A percentile compares a stretch with the other conserved stretches of the same genome.
These are phyloP conservation scores for Suillia variegata DNA, from an alignment of 2,888 invertebrate species.

Conservation along the genomic window DNA sequence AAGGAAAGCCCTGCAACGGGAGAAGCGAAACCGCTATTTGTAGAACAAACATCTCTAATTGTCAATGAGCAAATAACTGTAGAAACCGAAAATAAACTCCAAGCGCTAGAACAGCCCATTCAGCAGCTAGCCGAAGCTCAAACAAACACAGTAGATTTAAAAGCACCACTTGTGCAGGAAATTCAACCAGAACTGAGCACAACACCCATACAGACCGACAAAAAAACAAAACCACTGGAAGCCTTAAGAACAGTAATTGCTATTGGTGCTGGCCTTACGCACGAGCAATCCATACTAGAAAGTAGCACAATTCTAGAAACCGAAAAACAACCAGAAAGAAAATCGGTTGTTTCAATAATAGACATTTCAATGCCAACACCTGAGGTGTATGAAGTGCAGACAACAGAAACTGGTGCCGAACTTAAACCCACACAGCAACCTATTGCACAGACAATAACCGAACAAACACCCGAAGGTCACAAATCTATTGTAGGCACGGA, in stretches of 20 bases:
- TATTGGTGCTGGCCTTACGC: slow-evolving; percentile 45
- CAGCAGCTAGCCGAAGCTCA: slow-evolving; percentile 36
- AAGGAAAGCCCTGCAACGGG: slow-evolving; percentile 20
- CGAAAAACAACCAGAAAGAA: slow-evolving; percentile 27
- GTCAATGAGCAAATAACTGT: slow-evolving; percentile 68
- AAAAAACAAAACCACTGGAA: slow-evolving; percentile 39
- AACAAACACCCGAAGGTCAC: slow-evolving; percentile 30
- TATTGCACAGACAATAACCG: slow-evolving; percentile 12
- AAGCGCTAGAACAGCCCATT: slow-evolving; percentile 48
- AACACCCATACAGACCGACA: slow-evolving; percentile 41
- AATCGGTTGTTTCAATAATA: slow-evolving; percentile 18
- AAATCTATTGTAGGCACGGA: slow-evolving; percentile 39
- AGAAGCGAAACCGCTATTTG: slow-evolving; percentile 34
- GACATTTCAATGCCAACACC: slow-evolving; percentile 35
- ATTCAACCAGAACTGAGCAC: slow-evolving; percentile 62
- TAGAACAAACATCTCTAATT: slow-evolving; percentile 67
- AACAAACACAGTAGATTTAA: slow-evolving; percentile 59
- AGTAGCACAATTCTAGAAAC: slow-evolving; percentile 27
- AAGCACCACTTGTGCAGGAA: slow-evolving; percentile 58
- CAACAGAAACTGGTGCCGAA: slow-evolving; percentile 34
- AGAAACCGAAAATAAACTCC: slow-evolving; percentile 70
- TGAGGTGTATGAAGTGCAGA: slow-evolving; percentile 42
- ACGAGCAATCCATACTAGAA: slow-evolving; percentile 39
- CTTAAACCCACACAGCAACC: slow-evolving; percentile 22
- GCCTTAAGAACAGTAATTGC: slow-evolving; percentile 58